phyloP scores from a whole-genome alignment of 2,888 invertebrate species.

The Leptinotarsa haldemani region DNA sequence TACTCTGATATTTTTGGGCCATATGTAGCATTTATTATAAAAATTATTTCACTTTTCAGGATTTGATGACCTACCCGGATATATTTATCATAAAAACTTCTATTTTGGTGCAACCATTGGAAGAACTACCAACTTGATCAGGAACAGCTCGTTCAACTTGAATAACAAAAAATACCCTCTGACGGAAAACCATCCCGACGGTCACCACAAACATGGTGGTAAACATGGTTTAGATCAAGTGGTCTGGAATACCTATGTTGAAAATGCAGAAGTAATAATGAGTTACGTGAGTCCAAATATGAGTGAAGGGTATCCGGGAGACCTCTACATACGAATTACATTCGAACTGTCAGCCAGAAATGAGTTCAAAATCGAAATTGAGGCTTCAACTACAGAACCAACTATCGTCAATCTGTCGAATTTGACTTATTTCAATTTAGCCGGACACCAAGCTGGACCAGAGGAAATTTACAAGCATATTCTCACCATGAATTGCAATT shows the following conservation, averaged over 20 bases:
- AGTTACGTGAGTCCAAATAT: conserved; percentile 79
- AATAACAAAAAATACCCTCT: conserved; percentile 76
- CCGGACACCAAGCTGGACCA: conserved; percentile 81
- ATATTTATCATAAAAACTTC: conserved; percentile 66
- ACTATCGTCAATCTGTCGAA: conserved; percentile 89
- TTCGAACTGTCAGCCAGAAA: conserved; percentile 82
- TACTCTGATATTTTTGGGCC: too few relatives aligned
- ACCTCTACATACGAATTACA: conserved; percentile 75
- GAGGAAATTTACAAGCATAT: conserved; percentile 75
- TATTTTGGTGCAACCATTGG: conserved; percentile 90
- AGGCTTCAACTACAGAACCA: conserved; percentile 79
- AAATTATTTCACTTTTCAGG: conserved; percentile 28
- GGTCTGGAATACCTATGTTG: conserved; percentile 66
- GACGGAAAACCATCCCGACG: conserved; percentile 74
- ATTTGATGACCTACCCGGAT: conserved; percentile 83
- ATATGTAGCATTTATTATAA: too few relatives aligned
- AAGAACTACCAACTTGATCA: conserved; percentile 82
- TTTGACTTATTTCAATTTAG: conserved; percentile 90
- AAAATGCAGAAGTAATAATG: conserved; percentile 75
- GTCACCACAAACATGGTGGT: conserved; percentile 84
- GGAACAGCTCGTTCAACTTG: conserved; percentile 75
- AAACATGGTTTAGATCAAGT: conserved; percentile 59
- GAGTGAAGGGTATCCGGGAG: conserved; percentile 90
- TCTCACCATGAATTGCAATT: conserved; percentile 81
- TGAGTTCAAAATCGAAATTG: conserved; percentile 79